These are phyloP conservation scores for Ara ararauna DNA, from an alignment of 2,797 vertebrate species.

Conservation along the genomic window DNA sequence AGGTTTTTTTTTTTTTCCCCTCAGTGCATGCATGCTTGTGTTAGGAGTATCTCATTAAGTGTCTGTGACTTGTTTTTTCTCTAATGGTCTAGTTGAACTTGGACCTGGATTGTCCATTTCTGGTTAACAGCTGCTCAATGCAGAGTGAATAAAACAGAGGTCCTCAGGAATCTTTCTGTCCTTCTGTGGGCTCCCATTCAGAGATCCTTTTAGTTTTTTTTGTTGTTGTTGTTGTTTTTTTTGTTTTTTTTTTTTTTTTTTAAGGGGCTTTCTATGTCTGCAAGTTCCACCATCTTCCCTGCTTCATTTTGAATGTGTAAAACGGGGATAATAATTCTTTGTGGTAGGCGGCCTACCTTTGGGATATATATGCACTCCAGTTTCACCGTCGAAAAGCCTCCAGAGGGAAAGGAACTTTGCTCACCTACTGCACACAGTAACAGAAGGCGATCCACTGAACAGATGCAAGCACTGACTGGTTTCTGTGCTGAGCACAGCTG, in stretches of 20 bases:
- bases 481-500: neutral
- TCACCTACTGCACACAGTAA: neutral
- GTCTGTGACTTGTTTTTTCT: neutral
- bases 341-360: neutral
- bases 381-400: neutral
- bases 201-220: rapidly evolving
- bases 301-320: neutral
- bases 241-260: neutral
- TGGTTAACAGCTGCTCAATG: neutral
- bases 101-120: neutral
- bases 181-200: neutral
- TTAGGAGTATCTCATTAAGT: neutral
- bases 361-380: neutral
- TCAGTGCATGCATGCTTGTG: rapidly evolving
- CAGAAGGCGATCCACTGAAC: neutral
- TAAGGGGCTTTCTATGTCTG: neutral
- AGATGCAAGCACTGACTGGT: neutral
- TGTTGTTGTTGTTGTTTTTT: neutral
- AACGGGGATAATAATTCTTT: neutral
- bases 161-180: neutral
- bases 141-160: neutral
- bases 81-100: neutral
- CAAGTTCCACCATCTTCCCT: neutral
- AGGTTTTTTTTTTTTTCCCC: neutral
- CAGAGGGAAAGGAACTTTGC: neutral